Conservation (phyloP, 2,113 vertebrate species). For the Pantherophis guttatus region DNA sequence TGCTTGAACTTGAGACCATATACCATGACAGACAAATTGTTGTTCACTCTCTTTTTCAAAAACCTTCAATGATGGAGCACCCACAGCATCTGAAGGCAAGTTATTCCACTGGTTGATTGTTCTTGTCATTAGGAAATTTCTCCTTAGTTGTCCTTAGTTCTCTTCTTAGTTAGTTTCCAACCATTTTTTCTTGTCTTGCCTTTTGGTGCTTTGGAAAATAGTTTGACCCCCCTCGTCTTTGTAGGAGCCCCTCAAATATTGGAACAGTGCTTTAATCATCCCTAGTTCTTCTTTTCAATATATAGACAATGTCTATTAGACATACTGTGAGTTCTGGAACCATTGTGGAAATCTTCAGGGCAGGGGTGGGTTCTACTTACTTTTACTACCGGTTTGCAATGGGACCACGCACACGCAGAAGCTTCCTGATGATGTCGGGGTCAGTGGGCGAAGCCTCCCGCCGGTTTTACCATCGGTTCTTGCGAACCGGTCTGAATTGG, state of each 20-base stretch:
- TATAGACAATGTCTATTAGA: background rate
- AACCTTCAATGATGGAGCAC: too few relatives aligned
- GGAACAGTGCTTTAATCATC: background rate
- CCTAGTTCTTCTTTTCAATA: background rate
- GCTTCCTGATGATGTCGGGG: too few relatives aligned
- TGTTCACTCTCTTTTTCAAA: background rate
- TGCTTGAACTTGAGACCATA: background rate
- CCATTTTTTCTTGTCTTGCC: background rate
- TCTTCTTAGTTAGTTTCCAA: background rate
- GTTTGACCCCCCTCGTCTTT: background rate
- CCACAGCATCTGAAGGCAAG: background rate
- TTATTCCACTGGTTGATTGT: background rate
- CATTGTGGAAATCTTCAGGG: too few relatives aligned
- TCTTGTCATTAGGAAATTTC: background rate
- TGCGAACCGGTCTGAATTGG: too few relatives aligned
- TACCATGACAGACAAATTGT: background rate
- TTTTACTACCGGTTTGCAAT: too few relatives aligned
- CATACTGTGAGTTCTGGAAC: too few relatives aligned
- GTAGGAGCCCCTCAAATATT: too few relatives aligned
- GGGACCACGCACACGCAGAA: too few relatives aligned
- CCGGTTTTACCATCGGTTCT: too few relatives aligned
- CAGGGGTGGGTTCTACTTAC: too few relatives aligned
- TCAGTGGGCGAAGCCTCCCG: too few relatives aligned
- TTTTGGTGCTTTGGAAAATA: background rate
- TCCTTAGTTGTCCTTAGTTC: background rate